A percentile compares a stretch with the other conserved stretches of the same genome.
These are phyloP conservation scores for Gastracanthus pulcherrimus DNA, from an alignment of 2,888 invertebrate species.

Conservation along the genomic window DNA sequence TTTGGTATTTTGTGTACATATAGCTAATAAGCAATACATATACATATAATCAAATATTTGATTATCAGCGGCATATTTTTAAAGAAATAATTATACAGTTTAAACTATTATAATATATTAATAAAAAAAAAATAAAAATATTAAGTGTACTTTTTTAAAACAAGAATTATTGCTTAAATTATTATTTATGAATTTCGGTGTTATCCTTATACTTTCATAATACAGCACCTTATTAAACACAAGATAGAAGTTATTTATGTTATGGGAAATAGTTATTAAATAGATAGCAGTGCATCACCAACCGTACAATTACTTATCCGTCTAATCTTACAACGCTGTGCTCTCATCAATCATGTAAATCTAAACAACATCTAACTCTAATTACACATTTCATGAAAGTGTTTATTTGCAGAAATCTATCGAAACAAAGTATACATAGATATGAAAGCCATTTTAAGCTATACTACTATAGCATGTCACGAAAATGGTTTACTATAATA, in stretches of 20 bases:
- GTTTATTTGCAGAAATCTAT: not conserved
- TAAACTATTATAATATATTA: not conserved
- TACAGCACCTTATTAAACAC: not conserved
- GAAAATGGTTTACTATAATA: not conserved
- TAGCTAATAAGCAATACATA: no score
- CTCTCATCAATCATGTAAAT: conserved; percentile 40
- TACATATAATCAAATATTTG: no score
- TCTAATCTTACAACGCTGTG: conserved; percentile 13
- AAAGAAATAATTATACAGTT: not conserved
- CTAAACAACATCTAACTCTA: conserved; percentile 29
- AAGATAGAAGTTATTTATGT: not conserved
- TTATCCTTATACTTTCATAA: not conserved
- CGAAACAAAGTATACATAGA: not conserved
- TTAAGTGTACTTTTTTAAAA: no score
- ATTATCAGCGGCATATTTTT: not conserved
- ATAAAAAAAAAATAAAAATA: not conserved
- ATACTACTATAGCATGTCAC: not conserved
- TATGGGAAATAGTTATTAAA: conserved; percentile 30
- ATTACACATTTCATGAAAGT: conserved; percentile 34
- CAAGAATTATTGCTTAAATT: not conserved
- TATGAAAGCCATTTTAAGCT: not conserved
- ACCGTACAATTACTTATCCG: conserved; percentile 27
- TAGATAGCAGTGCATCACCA: not conserved
- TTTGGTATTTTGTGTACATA: no score
- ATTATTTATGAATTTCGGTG: not conserved